Evolutionary conservation across 2,888 invertebrate species (phyloP).

Genomic region (Disparrhopalites patrizii): DNA sequence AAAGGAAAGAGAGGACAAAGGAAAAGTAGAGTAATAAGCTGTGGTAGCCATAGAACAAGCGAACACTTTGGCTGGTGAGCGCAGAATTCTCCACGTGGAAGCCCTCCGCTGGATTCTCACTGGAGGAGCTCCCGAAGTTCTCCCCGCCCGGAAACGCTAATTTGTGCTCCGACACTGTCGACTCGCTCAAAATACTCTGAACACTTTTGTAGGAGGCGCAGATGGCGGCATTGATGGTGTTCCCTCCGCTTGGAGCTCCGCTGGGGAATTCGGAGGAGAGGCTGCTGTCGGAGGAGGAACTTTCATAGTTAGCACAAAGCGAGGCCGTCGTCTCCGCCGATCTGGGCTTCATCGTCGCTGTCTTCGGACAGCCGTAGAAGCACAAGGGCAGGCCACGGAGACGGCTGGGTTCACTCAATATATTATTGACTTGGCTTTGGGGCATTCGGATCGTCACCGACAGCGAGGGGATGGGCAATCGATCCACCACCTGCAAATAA

Average conservation of each 20-base stretch:
- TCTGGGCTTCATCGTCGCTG: conserved; percentile 37
- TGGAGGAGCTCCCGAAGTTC: conserved; percentile 35
- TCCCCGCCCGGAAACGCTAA: conserved; percentile 45
- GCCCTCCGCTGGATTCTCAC: conserved; percentile 31
- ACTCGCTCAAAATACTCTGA: conserved; percentile 37
- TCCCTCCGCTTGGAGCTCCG: conserved; percentile 12
- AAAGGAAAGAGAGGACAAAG: conserved; percentile 29
- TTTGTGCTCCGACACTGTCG: conserved; percentile 34
- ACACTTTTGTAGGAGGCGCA: conserved; percentile 45
- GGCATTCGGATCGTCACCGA: conserved; percentile 46
- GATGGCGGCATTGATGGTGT: conserved; percentile 38
- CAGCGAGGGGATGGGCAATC: conserved; percentile 46
- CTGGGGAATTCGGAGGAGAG: conserved; percentile 20
- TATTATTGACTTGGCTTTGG: conserved; percentile 32
- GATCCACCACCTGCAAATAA: conserved; percentile 37
- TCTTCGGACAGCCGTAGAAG: conserved; percentile 47
- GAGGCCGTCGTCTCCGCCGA: conserved; percentile 21
- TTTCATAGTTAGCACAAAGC: conserved; percentile 13
- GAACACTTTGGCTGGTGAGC: conserved; percentile 40
- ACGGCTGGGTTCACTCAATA: conserved; percentile 38
- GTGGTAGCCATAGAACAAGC: conserved; percentile 40
- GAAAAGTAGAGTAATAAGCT: conserved; percentile 40
- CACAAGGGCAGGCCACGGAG: conserved; percentile 45
- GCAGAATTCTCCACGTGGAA: conserved; percentile 44
- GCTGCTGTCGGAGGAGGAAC: not conserved